Evolutionary conservation across 2,797 vertebrate species (phyloP), one percentile per base, ranked within the genome.

Genomic region (Aldrovandia affinis): DNA sequence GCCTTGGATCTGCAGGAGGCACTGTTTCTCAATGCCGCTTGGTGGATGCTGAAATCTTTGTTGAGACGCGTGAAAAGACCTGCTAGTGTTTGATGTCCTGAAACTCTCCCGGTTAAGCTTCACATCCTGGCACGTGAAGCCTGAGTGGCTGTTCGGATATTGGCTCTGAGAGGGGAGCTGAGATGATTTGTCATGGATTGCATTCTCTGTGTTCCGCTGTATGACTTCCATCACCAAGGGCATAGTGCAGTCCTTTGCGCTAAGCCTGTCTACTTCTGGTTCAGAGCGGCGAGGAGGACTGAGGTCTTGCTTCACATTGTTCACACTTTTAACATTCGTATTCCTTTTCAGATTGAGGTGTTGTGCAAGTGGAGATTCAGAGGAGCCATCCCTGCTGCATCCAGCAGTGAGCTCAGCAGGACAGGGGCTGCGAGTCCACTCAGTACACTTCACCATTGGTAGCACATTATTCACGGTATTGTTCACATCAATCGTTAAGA

Each of bases 1-100:
- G 0, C 91, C 85, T 54, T 95, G 95, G 0, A 93, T 91, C 0
- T 94, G 94, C 0, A 96, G 90, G 15, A 92, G 91, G 82, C 93
- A 95, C 86, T 94, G 93, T 85, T 95, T 96, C 59, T 96, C 94
- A 0, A 86, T 90, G 85, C 83, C 89, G 9, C 94, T 94, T 0
- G 93, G 44, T 0, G 94, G 91, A 83, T 94, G 89, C 39, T 95
- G 65, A 68, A 95, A 77, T 0, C 93, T 28, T 68, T 94, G 95
- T 0, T 93, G 91, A 0, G 94, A 92, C 30, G 94, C 80, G 2
- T 92, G 84, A 81, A 86, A 88, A n/a, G 83, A 82, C 68, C 61
- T 78, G 55, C 68, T 80, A 28, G 85, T 84, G 25, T 86, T 50
- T 25, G 84, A 47, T n/a, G 25, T 50, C 44, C 20, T 81, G 52